Base-by-base conservation (phyloP, 2,888 invertebrate genomes). In the Xanthorhoe spadicearia region DNA sequence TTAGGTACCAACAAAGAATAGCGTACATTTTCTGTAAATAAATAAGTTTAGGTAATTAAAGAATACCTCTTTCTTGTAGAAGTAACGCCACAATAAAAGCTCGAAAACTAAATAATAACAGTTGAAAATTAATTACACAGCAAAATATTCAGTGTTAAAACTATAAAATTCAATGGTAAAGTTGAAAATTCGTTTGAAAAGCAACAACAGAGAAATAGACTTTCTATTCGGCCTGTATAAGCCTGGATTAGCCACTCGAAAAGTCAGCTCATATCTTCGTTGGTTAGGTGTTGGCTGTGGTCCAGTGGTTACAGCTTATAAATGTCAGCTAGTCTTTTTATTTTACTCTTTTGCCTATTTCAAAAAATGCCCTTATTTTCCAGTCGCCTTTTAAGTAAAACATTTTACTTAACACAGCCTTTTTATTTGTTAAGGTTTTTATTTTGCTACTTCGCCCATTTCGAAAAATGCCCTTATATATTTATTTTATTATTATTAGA, bases 211-310 rank as follows among this genome's bases (percentile, higher is more conserved):
- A 61, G 61, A 68, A 68, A 64, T 64, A 61, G 64, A 64, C n/a
- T 64, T 63, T 61, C 68, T 64, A 68, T 68, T 68, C 68, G 52
- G 68, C 61, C 64, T 53, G 52, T 35, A 64, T 62, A 64, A 65
- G 68, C 63, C 59, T 48, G 63, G 70, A 72, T 72, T 72, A 72
- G 66, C 65, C 65, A 69, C 68, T 72, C 57, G 64, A 68, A 72
- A 61, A 64, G 69, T 66, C 69, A 64, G 66, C 57, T 64, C 63
- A 69, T 69, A 69, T 69, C 68, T 65, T 65, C 60, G 48, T 62
- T 61, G 52, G 57, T 49, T 61, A 58, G 62, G 61, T 67, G 54
- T 64, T 73, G 73, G 73, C 73, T 63, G 53, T 7, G 23, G 51
- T 67, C 73, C 73, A 73, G 63, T 51, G 35, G 10, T 15, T 15